Evolutionary conservation across 2,113 vertebrate genomes (phyloP), one percentile per base, ranked within the genome.

Genomic region (Perccottus glenii): DNA sequence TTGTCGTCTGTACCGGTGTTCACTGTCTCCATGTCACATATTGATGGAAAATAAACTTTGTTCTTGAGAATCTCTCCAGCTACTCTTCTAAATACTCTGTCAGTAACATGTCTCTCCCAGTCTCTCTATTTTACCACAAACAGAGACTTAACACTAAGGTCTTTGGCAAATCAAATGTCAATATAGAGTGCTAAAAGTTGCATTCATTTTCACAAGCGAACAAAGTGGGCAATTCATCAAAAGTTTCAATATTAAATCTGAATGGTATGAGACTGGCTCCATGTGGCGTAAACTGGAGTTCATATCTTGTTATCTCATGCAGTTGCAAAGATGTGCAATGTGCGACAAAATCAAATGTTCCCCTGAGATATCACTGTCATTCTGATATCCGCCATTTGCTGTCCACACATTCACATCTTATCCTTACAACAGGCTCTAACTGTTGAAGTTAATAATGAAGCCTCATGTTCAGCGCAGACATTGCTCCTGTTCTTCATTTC

Each of bases 351-450:
- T 75, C 64, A 75, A 75, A 80, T 64, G 81, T 35, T 60, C 45
- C 15, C 47, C 52, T 14, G 38, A 79, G 75, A 81, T 73, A 81
- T 71, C 70, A 4, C 14, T 43, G 15, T 80, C 44, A 38, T 56
- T 48, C 49, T 60, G 79, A 80, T 82, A 78, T 74, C 79, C 71
- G 35, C 57, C 76, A 82, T 84, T 83, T 81, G 67, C 66, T 55
- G 19, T 46, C 43, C n/a, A 12, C 14, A 36, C 48, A 46, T 63
- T 40, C 6, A 63, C 19, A 19, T 46, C 40, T 53, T 11, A 32
- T 14, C 48, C 9, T 10, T 19, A 50, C 16, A 50, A 19, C 48
- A 10, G 44, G 6, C 52, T 36, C 33, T 11, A 38, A 33, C 9
- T 11, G 43, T 16, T 11, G 5, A 11, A 10, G 6, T 6, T 10